These are phyloP conservation scores for Drosophila algonquin DNA, from an alignment of 2,888 invertebrate genomes.

Conservation along the genomic window DNA sequence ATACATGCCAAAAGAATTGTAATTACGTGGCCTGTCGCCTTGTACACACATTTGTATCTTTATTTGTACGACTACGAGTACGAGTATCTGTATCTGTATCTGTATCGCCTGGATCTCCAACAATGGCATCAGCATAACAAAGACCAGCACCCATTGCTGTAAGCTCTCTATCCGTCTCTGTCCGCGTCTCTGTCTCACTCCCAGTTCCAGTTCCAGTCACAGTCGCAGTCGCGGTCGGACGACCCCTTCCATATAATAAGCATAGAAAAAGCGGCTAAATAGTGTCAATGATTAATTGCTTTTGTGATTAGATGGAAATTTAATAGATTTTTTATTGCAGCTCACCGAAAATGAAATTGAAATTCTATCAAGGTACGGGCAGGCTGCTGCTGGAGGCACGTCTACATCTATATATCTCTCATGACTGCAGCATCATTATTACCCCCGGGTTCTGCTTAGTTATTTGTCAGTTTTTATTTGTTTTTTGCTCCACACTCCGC, in stretches of 20 bases:
- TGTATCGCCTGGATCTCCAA: conserved; percentile 32
- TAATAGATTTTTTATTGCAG: conserved; percentile 74
- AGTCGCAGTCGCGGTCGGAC: not conserved
- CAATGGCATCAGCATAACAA: conserved; percentile 77
- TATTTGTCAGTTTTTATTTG: conserved; percentile 68
- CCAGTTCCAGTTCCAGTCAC: no score
- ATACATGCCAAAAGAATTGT: conserved; percentile 78
- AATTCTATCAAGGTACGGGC: conserved; percentile 73
- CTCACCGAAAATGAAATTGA: conserved; percentile 60
- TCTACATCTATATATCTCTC: conserved; percentile 23
- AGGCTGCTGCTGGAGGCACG: conserved; percentile 47
- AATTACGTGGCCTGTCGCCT: conserved; percentile 59
- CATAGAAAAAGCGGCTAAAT: conserved; percentile 60
- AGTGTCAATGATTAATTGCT: conserved; percentile 77
- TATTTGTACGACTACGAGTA: conserved; percentile 33
- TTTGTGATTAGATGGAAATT: conserved; percentile 77
- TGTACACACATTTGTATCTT: conserved; percentile 54
- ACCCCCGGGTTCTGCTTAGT: conserved; percentile 50
- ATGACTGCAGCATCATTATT: conserved; percentile 71
- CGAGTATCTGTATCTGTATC: conserved; percentile 20
- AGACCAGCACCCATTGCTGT: conserved; percentile 67
- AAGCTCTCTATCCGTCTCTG: conserved; percentile 46
- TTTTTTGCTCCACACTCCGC: not conserved
- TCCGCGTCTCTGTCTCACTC: not conserved
- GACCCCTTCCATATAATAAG: conserved; percentile 50